These are phyloP conservation scores for Cyphomyrus discorhynchus DNA, from an alignment of 2,113 vertebrate genomes.

Conservation along the genomic window DNA sequence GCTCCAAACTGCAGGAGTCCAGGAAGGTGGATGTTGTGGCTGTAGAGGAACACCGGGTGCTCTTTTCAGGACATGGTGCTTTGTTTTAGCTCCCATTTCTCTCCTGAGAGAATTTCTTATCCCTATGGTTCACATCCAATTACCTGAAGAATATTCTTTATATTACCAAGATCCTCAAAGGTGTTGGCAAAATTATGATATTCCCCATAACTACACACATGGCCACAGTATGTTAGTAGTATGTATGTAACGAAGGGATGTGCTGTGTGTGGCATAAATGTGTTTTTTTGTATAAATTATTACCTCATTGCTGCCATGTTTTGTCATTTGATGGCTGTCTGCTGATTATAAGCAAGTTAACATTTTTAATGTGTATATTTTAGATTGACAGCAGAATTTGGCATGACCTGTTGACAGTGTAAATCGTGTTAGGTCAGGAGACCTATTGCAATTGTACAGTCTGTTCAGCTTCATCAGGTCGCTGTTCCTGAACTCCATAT, in stretches of 20 bases:
- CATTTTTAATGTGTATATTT: neutral
- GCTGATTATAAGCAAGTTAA: too few species aligned
- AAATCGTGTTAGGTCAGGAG: too few species aligned
- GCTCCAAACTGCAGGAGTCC: constrained; percentile 85
- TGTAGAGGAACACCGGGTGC: constrained; percentile 36
- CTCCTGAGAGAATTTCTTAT: neutral
- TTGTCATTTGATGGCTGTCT: too few species aligned
- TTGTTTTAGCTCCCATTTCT: neutral
- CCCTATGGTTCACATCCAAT: neutral
- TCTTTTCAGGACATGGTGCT: neutral
- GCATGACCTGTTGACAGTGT: neutral
- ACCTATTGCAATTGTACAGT: constrained; percentile 86
- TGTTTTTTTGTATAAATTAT: neutral
- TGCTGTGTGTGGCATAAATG: neutral
- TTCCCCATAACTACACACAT: neutral
- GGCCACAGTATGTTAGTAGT: neutral
- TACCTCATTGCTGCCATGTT: neutral
- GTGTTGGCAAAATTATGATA: neutral
- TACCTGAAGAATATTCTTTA: neutral
- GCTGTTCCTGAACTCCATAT: constrained; percentile 86
- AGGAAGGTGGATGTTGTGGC: constrained; percentile 75
- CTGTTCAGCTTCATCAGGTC: constrained; percentile 77
- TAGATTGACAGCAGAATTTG: neutral
- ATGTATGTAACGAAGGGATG: neutral
- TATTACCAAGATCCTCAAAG: neutral